Evolutionary conservation across 2,113 vertebrate genomes (phyloP).

Genomic region (Plecotus auritus): DNA sequence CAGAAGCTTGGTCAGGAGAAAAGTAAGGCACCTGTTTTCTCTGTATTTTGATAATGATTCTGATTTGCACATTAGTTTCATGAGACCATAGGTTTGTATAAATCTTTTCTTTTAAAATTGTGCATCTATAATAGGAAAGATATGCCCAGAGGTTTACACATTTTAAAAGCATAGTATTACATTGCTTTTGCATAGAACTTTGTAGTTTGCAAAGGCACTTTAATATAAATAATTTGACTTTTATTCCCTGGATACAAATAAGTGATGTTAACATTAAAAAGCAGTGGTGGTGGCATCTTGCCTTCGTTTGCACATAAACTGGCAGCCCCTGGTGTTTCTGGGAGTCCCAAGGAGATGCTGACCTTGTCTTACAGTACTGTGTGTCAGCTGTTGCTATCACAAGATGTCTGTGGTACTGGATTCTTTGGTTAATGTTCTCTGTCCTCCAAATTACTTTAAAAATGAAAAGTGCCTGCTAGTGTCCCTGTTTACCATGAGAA

Average conservation of each 20-base stretch:
- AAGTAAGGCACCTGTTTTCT: constrained; percentile 3
- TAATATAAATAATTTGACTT: background rate
- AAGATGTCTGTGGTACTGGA: background rate
- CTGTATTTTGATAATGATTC: background rate
- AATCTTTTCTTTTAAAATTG: background rate
- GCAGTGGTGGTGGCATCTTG: background rate
- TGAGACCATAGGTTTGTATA: background rate
- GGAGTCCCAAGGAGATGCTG: background rate
- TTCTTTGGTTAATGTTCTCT: background rate
- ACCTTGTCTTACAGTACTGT: background rate
- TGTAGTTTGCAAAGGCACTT: background rate
- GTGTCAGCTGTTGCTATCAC: background rate
- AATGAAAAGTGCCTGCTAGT: background rate
- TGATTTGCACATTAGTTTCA: background rate
- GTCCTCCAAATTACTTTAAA: background rate
- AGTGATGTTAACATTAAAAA: background rate
- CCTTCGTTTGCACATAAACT: background rate
- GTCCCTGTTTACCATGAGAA: background rate
- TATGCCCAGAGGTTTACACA: background rate
- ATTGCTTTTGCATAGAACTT: background rate
- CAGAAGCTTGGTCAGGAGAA: constrained; percentile 51
- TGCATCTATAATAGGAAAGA: background rate
- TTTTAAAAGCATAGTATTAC: background rate
- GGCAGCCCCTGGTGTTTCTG: background rate
- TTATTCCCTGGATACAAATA: background rate